Conservation (phyloP, 1,140 invertebrate genomes). For the Temnothorax longispinosus region DNA sequence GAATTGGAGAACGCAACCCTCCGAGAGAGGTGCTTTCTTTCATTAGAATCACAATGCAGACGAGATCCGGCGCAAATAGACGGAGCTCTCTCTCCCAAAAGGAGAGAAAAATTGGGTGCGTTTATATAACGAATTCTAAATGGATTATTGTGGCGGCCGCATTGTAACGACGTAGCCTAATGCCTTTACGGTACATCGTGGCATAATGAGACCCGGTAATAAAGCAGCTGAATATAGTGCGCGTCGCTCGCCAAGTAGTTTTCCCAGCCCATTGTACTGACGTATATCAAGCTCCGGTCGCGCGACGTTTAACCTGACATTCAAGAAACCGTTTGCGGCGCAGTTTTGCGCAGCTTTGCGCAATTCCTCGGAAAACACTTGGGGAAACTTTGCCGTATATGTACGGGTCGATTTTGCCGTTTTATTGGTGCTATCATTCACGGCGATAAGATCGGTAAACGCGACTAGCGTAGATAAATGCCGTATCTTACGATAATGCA, state of each 20-base stretch:
- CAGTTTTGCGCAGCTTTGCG: conserved; percentile 54
- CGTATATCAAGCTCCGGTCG: conserved; percentile 37
- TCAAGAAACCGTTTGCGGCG: conserved; percentile 65
- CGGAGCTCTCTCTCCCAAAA: background rate
- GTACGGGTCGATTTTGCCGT: conserved; percentile 11
- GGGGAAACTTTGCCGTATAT: conserved; percentile 46
- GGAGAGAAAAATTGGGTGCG: conserved; percentile 30
- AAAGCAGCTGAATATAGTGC: conserved; percentile 61
- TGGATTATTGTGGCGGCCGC: conserved; percentile 22
- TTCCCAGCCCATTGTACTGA: conserved; percentile 62
- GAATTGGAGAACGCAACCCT: conserved; percentile 30
- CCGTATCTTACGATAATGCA: conserved; percentile 17
- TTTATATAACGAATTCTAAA: conserved; percentile 30
- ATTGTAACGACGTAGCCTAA: conserved; percentile 24
- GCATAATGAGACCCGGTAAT: conserved; percentile 47
- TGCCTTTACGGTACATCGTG: conserved; percentile 40
- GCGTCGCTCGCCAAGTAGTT: conserved; percentile 38
- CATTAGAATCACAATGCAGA: conserved; percentile 39
- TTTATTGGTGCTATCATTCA: conserved; percentile 34
- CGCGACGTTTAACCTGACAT: conserved; percentile 66
- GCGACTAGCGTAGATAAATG: conserved; percentile 21
- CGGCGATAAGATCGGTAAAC: conserved; percentile 30
- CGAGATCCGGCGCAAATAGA: conserved; percentile 32
- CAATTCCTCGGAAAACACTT: conserved; percentile 33
- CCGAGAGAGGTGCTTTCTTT: conserved; percentile 13